A percentile compares a stretch with the other conserved stretches of the same genome.
Evolutionary conservation across 2,888 invertebrate species (phyloP).

Genomic region (Drosophila infuscata): DNA sequence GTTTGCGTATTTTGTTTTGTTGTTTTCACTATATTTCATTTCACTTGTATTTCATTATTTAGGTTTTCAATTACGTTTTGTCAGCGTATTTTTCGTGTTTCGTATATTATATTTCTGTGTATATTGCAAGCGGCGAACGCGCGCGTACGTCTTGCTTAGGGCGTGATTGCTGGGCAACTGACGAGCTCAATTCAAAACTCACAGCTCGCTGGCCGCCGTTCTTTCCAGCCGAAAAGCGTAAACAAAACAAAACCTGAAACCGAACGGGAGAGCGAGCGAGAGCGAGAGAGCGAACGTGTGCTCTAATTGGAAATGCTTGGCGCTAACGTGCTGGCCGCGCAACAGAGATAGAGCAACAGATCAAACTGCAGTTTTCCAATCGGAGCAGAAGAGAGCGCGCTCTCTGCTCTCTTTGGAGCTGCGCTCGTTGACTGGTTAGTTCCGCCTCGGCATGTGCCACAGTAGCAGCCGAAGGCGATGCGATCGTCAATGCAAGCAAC

Average conservation of each 20-base stretch:
- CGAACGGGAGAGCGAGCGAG: constrained; percentile 18
- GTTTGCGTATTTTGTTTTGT: constrained; percentile 7
- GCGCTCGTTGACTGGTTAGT: constrained; percentile 70
- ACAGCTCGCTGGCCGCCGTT: constrained; percentile 35
- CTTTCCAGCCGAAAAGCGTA: constrained; percentile 70
- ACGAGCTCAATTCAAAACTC: constrained; percentile 31
- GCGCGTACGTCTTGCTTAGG: constrained; percentile 74
- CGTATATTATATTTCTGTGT: constrained; percentile 2
- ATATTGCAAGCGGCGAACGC: constrained; percentile 50
- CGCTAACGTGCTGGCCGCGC: constrained; percentile 3
- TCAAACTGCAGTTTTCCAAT: constrained; percentile 82
- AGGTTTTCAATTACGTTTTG: constrained; percentile 3
- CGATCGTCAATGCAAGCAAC: constrained; percentile 47
- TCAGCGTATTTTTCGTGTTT: constrained; percentile 17
- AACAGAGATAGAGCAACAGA: constrained; percentile 39
- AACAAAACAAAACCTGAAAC: constrained; percentile 75
- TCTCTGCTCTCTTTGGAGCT: constrained; percentile 19
- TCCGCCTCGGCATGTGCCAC: constrained; percentile 80
- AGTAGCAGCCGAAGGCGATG: constrained; percentile 76
- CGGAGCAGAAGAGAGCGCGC: constrained; percentile 60
- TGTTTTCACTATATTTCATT: constrained; percentile 3
- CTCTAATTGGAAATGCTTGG: constrained; percentile 75
- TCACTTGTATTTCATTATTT: constrained; percentile 6
- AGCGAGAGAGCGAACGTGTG: constrained; percentile 37
- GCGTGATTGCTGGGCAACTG: constrained; percentile 67